phyloP scores from a whole-genome alignment of 2,113 vertebrate genomes.

The Dasyornis broadbenti region DNA sequence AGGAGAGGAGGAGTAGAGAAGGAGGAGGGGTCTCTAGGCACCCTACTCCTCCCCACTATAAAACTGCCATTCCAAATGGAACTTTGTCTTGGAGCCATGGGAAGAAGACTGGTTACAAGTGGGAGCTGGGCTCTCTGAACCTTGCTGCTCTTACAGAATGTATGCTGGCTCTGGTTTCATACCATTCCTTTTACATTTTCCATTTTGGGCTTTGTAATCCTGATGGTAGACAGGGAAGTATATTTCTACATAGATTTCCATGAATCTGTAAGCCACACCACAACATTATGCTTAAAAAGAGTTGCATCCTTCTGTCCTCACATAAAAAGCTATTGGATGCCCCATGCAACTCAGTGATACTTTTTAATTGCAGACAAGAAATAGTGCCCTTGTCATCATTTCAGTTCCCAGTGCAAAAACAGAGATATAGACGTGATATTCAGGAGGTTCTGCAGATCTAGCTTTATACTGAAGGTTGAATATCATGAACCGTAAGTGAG shows the following conservation, averaged over 20 bases:
- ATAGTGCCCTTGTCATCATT: background rate
- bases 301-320: background rate
- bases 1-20: background rate
- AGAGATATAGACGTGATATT: background rate
- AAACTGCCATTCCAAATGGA: background rate
- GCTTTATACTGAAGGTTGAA: background rate
- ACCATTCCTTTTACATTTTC: background rate
- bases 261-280: background rate
- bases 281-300: background rate
- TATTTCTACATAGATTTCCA: background rate
- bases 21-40: background rate
- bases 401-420: background rate
- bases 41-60: background rate
- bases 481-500: background rate
- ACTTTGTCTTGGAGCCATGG: background rate
- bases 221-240: background rate
- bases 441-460: background rate
- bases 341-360: background rate
- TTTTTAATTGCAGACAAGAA: background rate
- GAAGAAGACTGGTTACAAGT: background rate
- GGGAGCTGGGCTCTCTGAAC: background rate
- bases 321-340: background rate
- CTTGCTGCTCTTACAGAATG: background rate
- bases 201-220: constrained; percentile 1
- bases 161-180: background rate